A percentile compares a stretch with the other conserved stretches of the same genome.
Conservation (phyloP, 2,113 vertebrate species). For the Dipodomys merriami region DNA sequence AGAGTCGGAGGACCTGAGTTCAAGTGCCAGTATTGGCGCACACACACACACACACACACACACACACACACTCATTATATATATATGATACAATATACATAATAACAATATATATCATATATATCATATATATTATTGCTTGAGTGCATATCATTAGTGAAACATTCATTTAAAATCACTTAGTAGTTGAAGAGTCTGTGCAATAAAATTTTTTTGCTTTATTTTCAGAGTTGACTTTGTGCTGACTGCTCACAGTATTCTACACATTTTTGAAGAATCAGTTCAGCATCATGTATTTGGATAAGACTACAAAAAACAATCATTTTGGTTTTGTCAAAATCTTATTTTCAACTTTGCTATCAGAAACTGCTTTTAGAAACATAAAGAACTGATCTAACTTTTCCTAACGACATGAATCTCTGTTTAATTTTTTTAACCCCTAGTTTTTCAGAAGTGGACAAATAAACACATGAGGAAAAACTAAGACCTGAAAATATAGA, state of each 20-base stretch:
- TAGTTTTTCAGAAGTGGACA: constrained; percentile 24
- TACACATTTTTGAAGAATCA: constrained; percentile 18
- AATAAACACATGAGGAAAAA: constrained; percentile 33
- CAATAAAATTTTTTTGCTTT: not conserved
- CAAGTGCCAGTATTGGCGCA: too few species aligned
- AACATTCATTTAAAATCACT: constrained; percentile 44
- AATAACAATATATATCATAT: too few species aligned
- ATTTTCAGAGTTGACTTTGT: constrained; percentile 40
- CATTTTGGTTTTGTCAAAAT: constrained; percentile 49
- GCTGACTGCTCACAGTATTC: not conserved
- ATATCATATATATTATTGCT: not conserved
- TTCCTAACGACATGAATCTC: constrained; percentile 42
- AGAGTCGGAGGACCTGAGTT: too few species aligned
- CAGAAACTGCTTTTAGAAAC: constrained; percentile 40
- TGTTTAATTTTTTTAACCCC: constrained; percentile 1
- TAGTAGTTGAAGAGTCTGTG: not conserved
- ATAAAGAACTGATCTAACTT: not conserved
- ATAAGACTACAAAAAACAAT: not conserved
- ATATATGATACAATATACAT: too few species aligned
- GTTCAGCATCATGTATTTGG: not conserved
- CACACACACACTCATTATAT: too few species aligned
- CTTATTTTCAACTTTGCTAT: constrained; percentile 35
- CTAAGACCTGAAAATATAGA: not conserved
- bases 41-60: too few species aligned
- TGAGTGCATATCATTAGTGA: not conserved